Percentiles rank a stretch among this genome's conserved stretches.
These are phyloP conservation scores for Patiria pectinifera DNA, from an alignment of 53 echinoderm and acorn worm genomes.

Conservation along the genomic window DNA sequence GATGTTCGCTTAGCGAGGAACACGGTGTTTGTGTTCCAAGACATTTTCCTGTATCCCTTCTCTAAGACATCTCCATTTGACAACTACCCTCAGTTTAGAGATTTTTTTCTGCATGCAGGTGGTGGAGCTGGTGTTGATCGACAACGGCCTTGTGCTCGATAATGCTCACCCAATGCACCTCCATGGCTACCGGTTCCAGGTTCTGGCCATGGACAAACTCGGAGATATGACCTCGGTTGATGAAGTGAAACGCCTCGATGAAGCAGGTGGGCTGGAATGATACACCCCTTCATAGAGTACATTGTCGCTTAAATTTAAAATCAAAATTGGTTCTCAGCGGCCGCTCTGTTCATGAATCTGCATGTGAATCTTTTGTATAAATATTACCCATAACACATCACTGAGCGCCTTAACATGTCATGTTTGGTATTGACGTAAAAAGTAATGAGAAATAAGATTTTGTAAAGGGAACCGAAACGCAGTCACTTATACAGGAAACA, in stretches of 20 bases:
- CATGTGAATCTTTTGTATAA: no score
- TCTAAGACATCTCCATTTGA: neutral
- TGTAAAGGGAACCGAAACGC: no score
- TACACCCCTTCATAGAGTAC: no score
- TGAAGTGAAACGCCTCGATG: constrained; percentile 75
- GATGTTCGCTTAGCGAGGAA: no score
- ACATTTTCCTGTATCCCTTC: neutral
- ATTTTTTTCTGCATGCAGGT: neutral
- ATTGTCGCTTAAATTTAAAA: no score
- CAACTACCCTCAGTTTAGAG: neutral
- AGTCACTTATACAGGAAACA: no score
- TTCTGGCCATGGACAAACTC: constrained; percentile 72
- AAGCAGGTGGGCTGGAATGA: constrained; percentile 40
- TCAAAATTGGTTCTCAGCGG: no score
- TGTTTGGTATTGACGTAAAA: no score
- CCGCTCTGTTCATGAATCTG: no score
- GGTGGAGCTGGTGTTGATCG: constrained; percentile 78
- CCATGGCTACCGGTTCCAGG: constrained; percentile 80
- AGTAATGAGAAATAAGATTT: no score
- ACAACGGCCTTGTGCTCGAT: constrained; percentile 73
- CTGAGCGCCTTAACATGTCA: no score
- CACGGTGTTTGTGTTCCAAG: neutral
- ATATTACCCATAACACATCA: no score
- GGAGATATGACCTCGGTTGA: constrained; percentile 60
- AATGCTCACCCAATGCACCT: constrained; percentile 87